phyloP scores from a whole-genome alignment of 2,888 invertebrate genomes.

The Spisula solida region DNA sequence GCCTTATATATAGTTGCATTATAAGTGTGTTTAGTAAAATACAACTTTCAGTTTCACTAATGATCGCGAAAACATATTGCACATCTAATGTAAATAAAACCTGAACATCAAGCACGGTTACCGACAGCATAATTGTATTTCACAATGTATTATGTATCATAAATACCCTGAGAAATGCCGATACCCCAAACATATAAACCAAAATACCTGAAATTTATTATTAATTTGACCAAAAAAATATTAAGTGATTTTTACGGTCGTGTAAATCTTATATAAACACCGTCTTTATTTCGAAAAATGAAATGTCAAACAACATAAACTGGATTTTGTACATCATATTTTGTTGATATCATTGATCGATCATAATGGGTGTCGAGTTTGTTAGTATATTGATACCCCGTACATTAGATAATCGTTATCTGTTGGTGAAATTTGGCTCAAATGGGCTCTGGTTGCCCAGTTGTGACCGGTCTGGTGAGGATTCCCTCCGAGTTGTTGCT shows the following conservation, averaged over 20 bases:
- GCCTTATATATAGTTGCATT: too few species aligned
- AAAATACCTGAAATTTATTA: neutral
- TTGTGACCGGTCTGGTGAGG: conserved; percentile 75
- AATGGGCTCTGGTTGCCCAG: conserved; percentile 85
- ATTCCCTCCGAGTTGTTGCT: conserved; percentile 80
- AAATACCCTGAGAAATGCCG: neutral
- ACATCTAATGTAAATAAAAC: neutral
- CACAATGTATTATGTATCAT: neutral
- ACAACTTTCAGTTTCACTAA: too few species aligned
- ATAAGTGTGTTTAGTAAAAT: too few species aligned
- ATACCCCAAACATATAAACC: neutral
- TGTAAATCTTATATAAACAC: neutral
- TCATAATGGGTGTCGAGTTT: conserved; percentile 73
- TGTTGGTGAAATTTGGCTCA: conserved; percentile 78
- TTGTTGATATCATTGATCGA: neutral
- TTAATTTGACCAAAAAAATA: neutral
- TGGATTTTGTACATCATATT: neutral
- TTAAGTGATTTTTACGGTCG: neutral
- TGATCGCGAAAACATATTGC: neutral
- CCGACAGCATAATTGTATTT: neutral
- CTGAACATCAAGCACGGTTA: neutral
- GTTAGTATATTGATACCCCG: conserved; percentile 81
- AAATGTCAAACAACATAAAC: neutral
- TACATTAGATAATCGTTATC: conserved; percentile 73
- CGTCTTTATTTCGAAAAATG: conserved; percentile 18